Percentiles rank a stretch among this genome's conserved stretches.
These are phyloP conservation scores for Tetanocera ferruginea DNA, from an alignment of 2,888 invertebrate genomes.

Conservation along the genomic window DNA sequence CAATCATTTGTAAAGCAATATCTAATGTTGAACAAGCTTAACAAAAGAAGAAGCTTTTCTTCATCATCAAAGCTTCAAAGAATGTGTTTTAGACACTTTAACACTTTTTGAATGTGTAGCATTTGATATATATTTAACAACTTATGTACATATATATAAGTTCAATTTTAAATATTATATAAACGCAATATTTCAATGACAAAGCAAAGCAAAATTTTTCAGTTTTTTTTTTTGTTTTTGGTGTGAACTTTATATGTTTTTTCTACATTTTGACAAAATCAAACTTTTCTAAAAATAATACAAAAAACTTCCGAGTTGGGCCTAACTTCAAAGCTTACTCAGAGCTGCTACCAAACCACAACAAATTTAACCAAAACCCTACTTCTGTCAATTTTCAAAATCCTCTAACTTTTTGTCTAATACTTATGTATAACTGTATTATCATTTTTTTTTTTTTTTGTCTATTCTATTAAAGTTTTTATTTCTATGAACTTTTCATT, in stretches of 20 bases:
- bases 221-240: slow-evolving; percentile 15
- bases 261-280: slow-evolving; percentile 1
- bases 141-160: background rate
- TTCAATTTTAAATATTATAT: background rate
- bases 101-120: slow-evolving; percentile 12
- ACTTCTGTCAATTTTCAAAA: background rate
- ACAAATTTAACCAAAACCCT: slow-evolving; percentile 25
- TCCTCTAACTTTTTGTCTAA: background rate
- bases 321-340: slow-evolving; percentile 42
- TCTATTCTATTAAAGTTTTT: slow-evolving; percentile 41
- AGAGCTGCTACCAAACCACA: slow-evolving; percentile 31
- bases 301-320: slow-evolving; percentile 57
- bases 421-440: background rate
- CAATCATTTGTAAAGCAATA: background rate
- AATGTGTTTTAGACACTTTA: slow-evolving; percentile 17
- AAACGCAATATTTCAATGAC: slow-evolving; percentile 12
- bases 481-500: slow-evolving; percentile 33
- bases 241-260: slow-evolving; percentile 15
- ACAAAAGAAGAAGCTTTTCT: background rate
- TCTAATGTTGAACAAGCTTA: background rate
- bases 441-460: slow-evolving; percentile 16
- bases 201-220: slow-evolving; percentile 19
- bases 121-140: background rate
- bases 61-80: background rate
- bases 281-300: background rate